These are phyloP conservation scores for Poecilia velifera DNA, from an alignment of 2,797 vertebrate species.

Conservation along the genomic window DNA sequence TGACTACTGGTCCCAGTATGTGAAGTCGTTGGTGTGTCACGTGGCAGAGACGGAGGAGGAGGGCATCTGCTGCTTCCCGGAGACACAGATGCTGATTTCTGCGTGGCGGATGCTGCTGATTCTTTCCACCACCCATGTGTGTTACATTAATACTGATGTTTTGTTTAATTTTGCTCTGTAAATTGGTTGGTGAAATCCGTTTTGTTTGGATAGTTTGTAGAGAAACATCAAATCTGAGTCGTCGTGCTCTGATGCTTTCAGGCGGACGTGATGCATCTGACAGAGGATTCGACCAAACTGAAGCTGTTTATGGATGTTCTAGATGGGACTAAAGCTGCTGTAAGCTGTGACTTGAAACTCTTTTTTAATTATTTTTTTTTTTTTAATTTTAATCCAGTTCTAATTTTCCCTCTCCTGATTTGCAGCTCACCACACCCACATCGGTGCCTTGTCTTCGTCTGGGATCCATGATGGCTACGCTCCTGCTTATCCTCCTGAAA, in stretches of 20 bases:
- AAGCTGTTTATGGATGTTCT: slow-evolving; percentile 94
- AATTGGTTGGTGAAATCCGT: neutral
- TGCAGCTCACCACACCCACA: slow-evolving; percentile 86
- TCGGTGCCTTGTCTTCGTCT: slow-evolving; percentile 90
- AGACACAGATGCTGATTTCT: slow-evolving; percentile 94
- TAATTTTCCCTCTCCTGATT: neutral
- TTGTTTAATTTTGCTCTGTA: neutral
- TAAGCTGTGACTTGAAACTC: slow-evolving; percentile 66
- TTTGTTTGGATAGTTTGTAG: neutral
- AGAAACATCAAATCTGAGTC: neutral
- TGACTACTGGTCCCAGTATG: slow-evolving; percentile 95
- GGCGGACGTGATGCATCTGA: slow-evolving; percentile 92
- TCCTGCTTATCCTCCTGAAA: slow-evolving; percentile 92
- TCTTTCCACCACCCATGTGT: slow-evolving; percentile 86
- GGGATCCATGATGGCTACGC: slow-evolving; percentile 93
- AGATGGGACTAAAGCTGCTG: slow-evolving; percentile 89
- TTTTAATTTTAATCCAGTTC: neutral
- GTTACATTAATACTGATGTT: slow-evolving; percentile 16
- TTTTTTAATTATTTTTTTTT: neutral
- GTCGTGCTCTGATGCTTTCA: slow-evolving; percentile 55
- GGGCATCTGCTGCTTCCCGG: slow-evolving; percentile 82
- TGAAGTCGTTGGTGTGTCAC: slow-evolving; percentile 88
- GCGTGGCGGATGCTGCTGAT: slow-evolving; percentile 96
- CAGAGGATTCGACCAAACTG: slow-evolving; percentile 82
- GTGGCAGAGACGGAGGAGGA: slow-evolving; percentile 87